These are phyloP conservation scores for Mycteria americana DNA, from an alignment of 2,797 vertebrate genomes.

Conservation along the genomic window DNA sequence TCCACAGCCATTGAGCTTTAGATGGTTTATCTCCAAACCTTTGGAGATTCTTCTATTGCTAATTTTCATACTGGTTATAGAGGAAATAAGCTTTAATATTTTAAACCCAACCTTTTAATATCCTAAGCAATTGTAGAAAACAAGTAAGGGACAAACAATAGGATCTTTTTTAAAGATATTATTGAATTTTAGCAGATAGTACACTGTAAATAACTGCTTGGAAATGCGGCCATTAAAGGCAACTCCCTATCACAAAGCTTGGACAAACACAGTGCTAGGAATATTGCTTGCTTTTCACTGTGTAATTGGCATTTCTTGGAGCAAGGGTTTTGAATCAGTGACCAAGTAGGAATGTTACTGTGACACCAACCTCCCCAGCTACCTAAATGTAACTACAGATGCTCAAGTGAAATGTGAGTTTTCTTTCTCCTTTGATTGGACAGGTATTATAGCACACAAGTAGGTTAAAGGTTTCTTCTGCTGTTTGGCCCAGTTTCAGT, in stretches of 20 bases:
- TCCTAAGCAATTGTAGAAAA: not conserved
- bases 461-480: not conserved
- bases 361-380: not conserved
- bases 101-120: not conserved
- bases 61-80: not conserved
- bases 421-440: not conserved
- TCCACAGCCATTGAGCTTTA: not conserved
- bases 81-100: not conserved
- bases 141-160: not conserved
- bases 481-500: not conserved
- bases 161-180: not conserved
- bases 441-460: not conserved
- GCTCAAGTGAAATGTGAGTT: not conserved
- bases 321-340: not conserved
- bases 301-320: not conserved
- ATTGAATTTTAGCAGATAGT: not conserved
- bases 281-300: not conserved
- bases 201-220: not conserved
- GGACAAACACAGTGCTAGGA: not conserved
- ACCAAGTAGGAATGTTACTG: not conserved
- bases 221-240: not conserved
- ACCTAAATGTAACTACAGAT: not conserved
- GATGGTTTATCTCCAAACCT: not conserved
- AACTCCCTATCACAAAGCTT: not conserved
- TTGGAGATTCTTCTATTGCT: not conserved